Evolutionary conservation across 2,888 invertebrate species (phyloP).

Genomic region (Leptodirus hochenwartii): DNA sequence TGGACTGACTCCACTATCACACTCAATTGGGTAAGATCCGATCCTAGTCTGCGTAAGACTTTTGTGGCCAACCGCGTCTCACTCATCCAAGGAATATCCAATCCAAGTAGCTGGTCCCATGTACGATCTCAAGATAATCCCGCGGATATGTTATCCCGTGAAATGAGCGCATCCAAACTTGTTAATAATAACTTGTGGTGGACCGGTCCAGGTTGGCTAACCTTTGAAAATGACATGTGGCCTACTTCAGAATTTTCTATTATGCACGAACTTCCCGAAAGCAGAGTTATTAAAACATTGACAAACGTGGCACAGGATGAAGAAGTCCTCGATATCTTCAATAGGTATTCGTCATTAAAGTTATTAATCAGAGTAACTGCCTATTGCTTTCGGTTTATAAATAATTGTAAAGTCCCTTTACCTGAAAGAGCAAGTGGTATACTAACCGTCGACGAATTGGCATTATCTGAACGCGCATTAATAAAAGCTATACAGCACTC

Average conservation of each 20-base stretch:
- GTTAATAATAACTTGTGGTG: neutral
- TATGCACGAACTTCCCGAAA: neutral
- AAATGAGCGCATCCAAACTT: neutral
- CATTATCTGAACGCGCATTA: too few species aligned
- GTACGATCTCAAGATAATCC: neutral
- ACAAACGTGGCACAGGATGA: too few species aligned
- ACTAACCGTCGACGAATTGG: too few species aligned
- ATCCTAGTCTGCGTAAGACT: neutral
- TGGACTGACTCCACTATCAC: slow-evolving; percentile 1
- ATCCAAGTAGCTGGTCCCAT: neutral
- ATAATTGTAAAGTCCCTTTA: neutral
- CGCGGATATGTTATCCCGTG: slow-evolving; percentile 2
- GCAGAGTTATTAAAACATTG: too few species aligned
- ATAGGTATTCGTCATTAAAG: too few species aligned
- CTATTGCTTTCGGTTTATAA: neutral
- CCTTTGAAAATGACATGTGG: neutral
- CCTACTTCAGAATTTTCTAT: neutral
- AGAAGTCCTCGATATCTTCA: too few species aligned
- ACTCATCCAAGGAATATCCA: neutral
- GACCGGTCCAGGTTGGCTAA: neutral
- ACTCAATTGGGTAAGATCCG: neutral
- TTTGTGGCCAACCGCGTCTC: too few species aligned
- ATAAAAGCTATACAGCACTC: too few species aligned
- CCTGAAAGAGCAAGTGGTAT: neutral
- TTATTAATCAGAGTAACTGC: too few species aligned